A percentile compares a stretch with the other conserved stretches of the same genome.
Conservation (phyloP, 2,113 vertebrate genomes). For the Ailuropoda melanoleuca region DNA sequence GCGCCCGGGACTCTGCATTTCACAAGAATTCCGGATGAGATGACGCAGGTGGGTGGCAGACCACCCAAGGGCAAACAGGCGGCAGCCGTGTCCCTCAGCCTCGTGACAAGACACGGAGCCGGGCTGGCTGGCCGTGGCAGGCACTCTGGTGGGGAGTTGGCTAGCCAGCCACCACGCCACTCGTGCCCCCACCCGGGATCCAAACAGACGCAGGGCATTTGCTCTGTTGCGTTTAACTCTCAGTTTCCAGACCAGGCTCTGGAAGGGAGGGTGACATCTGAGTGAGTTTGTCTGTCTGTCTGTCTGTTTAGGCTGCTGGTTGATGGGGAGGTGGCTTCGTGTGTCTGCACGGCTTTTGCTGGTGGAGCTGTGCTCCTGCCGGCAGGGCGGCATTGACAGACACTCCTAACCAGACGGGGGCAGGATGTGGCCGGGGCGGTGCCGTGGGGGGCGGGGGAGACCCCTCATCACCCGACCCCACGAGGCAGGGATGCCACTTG, state of each 20-base stretch:
- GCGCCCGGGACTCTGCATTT: background rate
- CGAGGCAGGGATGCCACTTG: fast-evolving
- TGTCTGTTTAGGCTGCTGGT: background rate
- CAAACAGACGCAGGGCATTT: fast-evolving
- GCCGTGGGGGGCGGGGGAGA: background rate
- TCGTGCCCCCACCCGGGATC: fast-evolving
- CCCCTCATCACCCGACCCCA: fast-evolving
- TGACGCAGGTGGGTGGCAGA: fast-evolving
- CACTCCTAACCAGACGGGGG: fast-evolving
- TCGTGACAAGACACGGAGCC: fast-evolving
- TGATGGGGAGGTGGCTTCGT: fast-evolving
- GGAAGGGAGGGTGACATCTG: fast-evolving
- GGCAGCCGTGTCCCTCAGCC: fast-evolving
- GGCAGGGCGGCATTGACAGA: fast-evolving
- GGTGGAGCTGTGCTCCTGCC: background rate
- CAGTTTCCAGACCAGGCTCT: background rate
- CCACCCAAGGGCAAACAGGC: fast-evolving
- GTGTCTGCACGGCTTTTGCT: fast-evolving
- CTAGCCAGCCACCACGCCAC: fast-evolving
- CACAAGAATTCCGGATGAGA: fast-evolving
- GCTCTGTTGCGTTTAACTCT: background rate
- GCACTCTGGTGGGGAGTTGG: background rate
- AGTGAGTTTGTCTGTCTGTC: fast-evolving
- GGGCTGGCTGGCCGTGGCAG: fast-evolving
- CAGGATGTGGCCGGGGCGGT: fast-evolving